Evolutionary conservation across 1,140 invertebrate species (phyloP).

Genomic region (Orchestia grillus): DNA sequence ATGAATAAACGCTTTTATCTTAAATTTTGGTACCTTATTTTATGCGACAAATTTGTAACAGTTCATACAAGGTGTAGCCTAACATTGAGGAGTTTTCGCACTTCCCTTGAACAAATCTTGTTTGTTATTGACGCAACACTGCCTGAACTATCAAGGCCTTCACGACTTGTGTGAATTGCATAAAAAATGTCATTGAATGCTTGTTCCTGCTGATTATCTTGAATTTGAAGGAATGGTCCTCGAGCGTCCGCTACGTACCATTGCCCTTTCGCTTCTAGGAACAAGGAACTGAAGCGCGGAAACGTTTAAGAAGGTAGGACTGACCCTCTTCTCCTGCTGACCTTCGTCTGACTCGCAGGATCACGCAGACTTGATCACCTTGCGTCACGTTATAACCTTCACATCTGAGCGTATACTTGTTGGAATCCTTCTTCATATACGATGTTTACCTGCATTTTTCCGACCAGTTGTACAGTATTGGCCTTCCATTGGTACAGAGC

Average conservation of each 20-base stretch:
- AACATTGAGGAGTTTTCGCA: neutral
- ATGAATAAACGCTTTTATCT: no score
- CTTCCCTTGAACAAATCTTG: neutral
- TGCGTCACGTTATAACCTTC: conserved; percentile 20
- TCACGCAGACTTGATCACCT: neutral
- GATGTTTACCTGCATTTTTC: neutral
- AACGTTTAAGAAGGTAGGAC: conserved; percentile 6
- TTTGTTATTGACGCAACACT: neutral
- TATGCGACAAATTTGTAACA: neutral
- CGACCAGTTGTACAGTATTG: neutral
- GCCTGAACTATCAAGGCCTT: neutral
- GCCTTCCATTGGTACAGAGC: neutral
- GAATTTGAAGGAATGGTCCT: neutral
- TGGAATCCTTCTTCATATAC: neutral
- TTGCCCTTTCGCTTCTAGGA: conserved; percentile 38
- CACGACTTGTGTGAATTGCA: neutral
- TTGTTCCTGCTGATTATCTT: neutral
- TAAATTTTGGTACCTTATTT: neutral
- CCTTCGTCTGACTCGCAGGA: neutral
- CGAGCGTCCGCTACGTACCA: conserved; percentile 28
- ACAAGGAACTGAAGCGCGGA: conserved; percentile 49
- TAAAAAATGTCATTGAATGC: neutral
- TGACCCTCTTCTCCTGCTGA: conserved; percentile 38
- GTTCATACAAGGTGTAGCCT: neutral
- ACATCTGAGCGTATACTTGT: neutral